A percentile compares a stretch with the other conserved stretches of the same genome.
phyloP scores from a whole-genome alignment of 2,113 vertebrate genomes.

The Laterallus jamaicensis region DNA sequence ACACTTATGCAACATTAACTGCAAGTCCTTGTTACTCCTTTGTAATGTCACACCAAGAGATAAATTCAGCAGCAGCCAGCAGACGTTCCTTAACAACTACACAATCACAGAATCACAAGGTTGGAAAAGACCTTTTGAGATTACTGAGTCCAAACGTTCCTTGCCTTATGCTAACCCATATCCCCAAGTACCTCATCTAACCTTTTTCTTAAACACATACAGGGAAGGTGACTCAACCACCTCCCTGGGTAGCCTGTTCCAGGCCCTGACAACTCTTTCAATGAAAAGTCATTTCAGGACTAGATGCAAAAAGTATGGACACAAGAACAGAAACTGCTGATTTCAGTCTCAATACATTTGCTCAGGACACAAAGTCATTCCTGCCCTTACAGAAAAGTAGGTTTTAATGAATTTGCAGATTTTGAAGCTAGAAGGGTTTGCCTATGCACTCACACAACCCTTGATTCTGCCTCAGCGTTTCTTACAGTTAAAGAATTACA shows the following conservation, averaged over 20 bases:
- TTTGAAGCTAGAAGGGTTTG: neutral
- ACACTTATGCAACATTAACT: neutral
- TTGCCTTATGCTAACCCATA: too few relatives aligned
- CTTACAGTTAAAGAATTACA: neutral
- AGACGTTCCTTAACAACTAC: neutral
- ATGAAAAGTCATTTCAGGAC: neutral
- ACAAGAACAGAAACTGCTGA: neutral
- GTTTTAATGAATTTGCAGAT: neutral
- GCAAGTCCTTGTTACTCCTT: neutral
- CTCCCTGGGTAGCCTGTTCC: too few relatives aligned
- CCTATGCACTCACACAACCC: neutral
- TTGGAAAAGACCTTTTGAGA: too few relatives aligned
- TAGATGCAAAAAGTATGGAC: neutral
- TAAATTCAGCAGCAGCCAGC: neutral
- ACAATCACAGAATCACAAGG: neutral
- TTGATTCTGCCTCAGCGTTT: neutral
- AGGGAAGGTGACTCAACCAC: too few relatives aligned
- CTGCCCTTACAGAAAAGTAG: neutral
- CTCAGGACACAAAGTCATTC: neutral
- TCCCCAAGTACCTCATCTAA: too few relatives aligned
- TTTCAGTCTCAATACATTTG: neutral
- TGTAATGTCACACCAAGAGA: neutral
- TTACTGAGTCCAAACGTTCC: too few relatives aligned
- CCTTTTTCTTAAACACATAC: too few relatives aligned
- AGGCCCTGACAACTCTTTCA: too few relatives aligned